A percentile compares a stretch with the other conserved stretches of the same genome.
Evolutionary conservation across 2,113 vertebrate species (phyloP).

Genomic region (Alexandromys fortis): DNA sequence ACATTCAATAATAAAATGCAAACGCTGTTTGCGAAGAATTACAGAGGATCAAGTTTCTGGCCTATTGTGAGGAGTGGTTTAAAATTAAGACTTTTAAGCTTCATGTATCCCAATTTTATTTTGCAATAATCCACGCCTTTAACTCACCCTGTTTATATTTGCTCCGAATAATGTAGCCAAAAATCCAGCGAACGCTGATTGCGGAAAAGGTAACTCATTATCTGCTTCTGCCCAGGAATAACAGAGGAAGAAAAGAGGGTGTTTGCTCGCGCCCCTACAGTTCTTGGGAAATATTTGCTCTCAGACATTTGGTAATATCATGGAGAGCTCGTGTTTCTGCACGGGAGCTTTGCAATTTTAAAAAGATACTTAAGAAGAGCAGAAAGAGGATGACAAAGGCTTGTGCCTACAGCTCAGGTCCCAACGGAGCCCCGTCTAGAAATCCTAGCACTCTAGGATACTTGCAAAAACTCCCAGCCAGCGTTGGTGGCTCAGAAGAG

Average conservation of each 20-base stretch:
- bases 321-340: constrained; percentile 56
- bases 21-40: constrained; percentile 79
- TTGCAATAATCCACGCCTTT: constrained; percentile 77
- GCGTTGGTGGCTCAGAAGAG: not conserved
- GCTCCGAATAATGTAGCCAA: constrained; percentile 75
- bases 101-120: constrained; percentile 79
- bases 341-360: constrained; percentile 67
- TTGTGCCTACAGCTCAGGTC: not conserved
- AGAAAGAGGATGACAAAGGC: constrained; percentile 42
- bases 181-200: constrained; percentile 74
- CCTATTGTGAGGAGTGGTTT: constrained; percentile 77
- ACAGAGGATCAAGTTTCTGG: constrained; percentile 78
- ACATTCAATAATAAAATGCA: constrained; percentile 79
- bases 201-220: constrained; percentile 78
- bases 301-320: constrained; percentile 76
- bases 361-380: constrained; percentile 49
- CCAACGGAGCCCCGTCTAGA: not conserved
- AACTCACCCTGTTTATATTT: constrained; percentile 80
- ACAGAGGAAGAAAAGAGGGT: constrained; percentile 66
- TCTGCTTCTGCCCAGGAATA: constrained; percentile 70
- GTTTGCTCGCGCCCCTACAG: constrained; percentile 72
- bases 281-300: constrained; percentile 78
- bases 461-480: not conserved
- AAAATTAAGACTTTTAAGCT: constrained; percentile 83
- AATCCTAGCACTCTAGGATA: not conserved